These are phyloP conservation scores for Cylas formicarius DNA, from an alignment of 1,140 invertebrate genomes.

Conservation along the genomic window DNA sequence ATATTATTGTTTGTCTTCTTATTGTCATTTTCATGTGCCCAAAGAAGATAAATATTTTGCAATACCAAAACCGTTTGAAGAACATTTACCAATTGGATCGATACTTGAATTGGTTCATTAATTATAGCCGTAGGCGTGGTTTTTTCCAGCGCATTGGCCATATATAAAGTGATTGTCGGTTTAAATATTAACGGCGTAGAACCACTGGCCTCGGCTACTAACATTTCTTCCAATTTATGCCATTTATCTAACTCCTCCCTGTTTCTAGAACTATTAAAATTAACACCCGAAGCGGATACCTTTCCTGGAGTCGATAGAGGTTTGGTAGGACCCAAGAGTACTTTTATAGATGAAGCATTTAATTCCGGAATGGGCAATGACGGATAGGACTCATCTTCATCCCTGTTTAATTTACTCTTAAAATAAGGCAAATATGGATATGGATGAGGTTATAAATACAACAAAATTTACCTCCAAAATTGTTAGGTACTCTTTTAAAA, in stretches of 20 bases:
- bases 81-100: constrained; percentile 70
- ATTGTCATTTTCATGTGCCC: constrained; percentile 56
- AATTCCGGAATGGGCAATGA: constrained; percentile 62
- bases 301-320: constrained; percentile 45
- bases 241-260: constrained; percentile 47
- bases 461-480: constrained; percentile 60
- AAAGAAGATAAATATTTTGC: constrained; percentile 69
- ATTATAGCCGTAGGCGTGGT: constrained; percentile 61
- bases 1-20: constrained; percentile 39
- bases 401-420: constrained; percentile 22
- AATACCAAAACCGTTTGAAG: constrained; percentile 68
- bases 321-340: constrained; percentile 53
- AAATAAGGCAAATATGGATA: background rate
- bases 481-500: constrained; percentile 82
- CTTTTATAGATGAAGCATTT: constrained; percentile 56
- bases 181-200: constrained; percentile 69
- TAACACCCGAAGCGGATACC: constrained; percentile 42
- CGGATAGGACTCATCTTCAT: constrained; percentile 18
- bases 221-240: constrained; percentile 70
- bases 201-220: constrained; percentile 63
- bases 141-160: constrained; percentile 56
- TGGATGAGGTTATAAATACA: background rate
- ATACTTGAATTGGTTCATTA: constrained; percentile 74
- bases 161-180: constrained; percentile 64
- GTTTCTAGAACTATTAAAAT: constrained; percentile 29